A percentile compares a stretch with the other conserved stretches of the same genome.
These are phyloP conservation scores for Callipepla squamata DNA, from an alignment of 2,113 vertebrate species.

Conservation along the genomic window DNA sequence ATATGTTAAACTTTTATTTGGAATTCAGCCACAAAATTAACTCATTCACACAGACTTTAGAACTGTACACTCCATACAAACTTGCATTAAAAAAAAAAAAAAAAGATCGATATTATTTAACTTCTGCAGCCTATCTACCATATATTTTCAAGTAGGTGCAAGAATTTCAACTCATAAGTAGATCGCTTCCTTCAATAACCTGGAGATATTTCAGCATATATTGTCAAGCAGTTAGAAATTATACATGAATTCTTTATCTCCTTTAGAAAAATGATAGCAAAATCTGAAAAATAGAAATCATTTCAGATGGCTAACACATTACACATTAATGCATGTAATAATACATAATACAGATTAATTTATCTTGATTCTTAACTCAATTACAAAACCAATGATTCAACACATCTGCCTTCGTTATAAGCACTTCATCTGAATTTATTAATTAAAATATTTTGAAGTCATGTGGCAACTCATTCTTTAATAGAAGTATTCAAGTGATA, in stretches of 20 bases:
- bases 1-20: not conserved
- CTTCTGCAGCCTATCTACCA: not conserved
- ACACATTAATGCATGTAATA: not conserved
- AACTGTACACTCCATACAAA: not conserved
- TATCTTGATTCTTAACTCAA: not conserved
- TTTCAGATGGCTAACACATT: not conserved
- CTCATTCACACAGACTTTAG: not conserved
- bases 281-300: not conserved
- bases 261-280: fast-evolving
- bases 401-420: not conserved
- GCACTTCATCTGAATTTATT: not conserved
- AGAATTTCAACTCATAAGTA: not conserved
- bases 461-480: not conserved
- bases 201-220: not conserved
- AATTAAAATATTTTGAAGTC: not conserved
- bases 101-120: not conserved
- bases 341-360: not conserved
- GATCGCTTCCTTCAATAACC: not conserved
- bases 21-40: not conserved
- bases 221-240: not conserved
- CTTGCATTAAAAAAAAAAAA: not conserved
- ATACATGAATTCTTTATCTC: not conserved
- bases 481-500: not conserved
- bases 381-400: not conserved
- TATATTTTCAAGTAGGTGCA: not conserved